phyloP scores from a whole-genome alignment of 2,113 vertebrate genomes.

The Pampusana beccarii region DNA sequence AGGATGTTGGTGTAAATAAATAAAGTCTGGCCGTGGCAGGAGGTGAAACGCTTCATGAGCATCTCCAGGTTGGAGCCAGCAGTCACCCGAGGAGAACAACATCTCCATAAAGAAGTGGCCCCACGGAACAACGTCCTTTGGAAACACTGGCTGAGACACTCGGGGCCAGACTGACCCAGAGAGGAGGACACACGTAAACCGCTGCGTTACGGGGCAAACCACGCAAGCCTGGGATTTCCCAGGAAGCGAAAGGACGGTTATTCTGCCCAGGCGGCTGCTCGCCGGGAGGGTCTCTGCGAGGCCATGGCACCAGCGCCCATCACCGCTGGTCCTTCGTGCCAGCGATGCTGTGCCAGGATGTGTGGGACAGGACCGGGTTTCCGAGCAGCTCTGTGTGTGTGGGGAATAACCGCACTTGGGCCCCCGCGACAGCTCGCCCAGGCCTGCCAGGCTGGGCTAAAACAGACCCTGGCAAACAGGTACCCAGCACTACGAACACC shows the following conservation, averaged over 20 bases:
- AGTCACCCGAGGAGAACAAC: background rate
- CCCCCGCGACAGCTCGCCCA: background rate
- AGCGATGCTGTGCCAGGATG: background rate
- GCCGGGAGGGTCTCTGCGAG: background rate
- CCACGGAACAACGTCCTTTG: background rate
- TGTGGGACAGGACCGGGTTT: rapidly evolving
- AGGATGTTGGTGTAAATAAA: background rate
- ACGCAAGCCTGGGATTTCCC: rapidly evolving
- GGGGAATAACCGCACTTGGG: background rate
- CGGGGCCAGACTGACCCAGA: background rate
- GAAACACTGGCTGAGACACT: background rate
- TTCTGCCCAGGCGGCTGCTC: background rate
- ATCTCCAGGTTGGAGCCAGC: rapidly evolving
- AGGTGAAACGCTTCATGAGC: background rate
- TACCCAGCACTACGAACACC: background rate
- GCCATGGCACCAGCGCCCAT: background rate
- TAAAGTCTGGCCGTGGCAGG: rapidly evolving
- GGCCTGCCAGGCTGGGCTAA: background rate
- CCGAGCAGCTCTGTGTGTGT: rapidly evolving
- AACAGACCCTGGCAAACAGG: background rate
- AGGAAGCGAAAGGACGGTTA: background rate
- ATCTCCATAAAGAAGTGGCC: rapidly evolving
- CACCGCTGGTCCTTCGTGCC: background rate
- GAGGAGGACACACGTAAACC: rapidly evolving
- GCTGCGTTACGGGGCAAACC: rapidly evolving